Conservation (phyloP, 2,888 invertebrate species). For the Smittia aterrima region DNA sequence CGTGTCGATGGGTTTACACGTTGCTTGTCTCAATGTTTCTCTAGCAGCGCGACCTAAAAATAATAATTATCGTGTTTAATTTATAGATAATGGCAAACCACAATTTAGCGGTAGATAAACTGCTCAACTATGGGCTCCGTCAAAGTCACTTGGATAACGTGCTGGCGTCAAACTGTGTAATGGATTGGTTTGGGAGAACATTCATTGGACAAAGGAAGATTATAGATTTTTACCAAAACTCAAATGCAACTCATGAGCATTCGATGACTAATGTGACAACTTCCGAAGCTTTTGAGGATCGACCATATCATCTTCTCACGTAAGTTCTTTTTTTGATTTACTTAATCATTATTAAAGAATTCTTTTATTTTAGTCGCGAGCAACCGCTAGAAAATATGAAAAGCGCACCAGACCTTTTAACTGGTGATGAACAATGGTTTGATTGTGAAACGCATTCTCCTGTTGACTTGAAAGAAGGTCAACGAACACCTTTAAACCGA, state of each 20-base stretch:
- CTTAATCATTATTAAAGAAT: not conserved
- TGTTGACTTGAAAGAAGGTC: not conserved
- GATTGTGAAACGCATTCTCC: slow-evolving; percentile 16
- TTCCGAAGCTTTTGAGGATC: slow-evolving; percentile 4
- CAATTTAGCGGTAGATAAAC: not conserved
- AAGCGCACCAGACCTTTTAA: not conserved
- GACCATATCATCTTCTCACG: slow-evolving; percentile 3
- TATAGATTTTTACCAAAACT: slow-evolving; percentile 23
- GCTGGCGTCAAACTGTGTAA: slow-evolving; percentile 47
- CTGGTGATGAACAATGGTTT: slow-evolving; percentile 1
- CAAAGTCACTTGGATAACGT: not conserved
- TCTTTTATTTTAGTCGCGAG: not conserved
- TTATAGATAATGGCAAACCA: slow-evolving; percentile 17
- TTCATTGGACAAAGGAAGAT: slow-evolving; percentile 47
- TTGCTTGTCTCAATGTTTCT: slow-evolving; percentile 9
- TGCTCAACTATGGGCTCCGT: not conserved
- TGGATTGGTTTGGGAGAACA: slow-evolving; percentile 50
- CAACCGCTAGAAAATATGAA: slow-evolving; percentile 11
- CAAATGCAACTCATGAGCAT: not conserved
- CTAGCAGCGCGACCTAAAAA: slow-evolving; percentile 4
- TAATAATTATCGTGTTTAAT: not conserved
- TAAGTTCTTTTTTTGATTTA: slow-evolving; percentile 3
- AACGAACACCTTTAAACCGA: slow-evolving; percentile 1
- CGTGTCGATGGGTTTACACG: slow-evolving; percentile 27
- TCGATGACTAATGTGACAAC: not conserved